A percentile compares a stretch with the other conserved stretches of the same genome.
Conservation (phyloP, 2,797 vertebrate genomes). For the Arctocebus calabarensis region DNA sequence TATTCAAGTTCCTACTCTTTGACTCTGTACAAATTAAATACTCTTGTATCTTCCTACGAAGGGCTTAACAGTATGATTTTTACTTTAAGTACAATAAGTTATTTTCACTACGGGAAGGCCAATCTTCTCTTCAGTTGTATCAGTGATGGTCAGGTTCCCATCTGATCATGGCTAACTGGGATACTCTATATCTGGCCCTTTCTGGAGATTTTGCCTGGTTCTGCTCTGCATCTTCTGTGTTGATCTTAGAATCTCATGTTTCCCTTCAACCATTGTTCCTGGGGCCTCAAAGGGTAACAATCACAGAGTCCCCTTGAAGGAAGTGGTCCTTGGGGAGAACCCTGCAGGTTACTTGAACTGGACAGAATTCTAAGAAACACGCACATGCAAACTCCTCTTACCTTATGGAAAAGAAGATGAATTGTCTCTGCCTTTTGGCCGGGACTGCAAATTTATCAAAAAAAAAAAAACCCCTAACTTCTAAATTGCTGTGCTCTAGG, state of each 20-base stretch:
- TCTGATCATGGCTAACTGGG: neutral
- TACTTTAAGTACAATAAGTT: neutral
- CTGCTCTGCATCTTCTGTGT: neutral
- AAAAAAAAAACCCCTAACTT: slow-evolving; percentile 50
- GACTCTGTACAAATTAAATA: neutral
- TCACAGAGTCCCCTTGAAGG: neutral
- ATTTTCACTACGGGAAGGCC: neutral
- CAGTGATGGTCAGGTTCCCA: neutral
- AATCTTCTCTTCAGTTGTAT: neutral
- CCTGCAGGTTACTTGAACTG: neutral
- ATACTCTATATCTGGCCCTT: neutral
- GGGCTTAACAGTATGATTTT: neutral
- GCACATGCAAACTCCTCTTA: neutral
- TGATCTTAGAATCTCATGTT: neutral
- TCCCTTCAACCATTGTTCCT: neutral
- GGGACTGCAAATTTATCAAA: slow-evolving; percentile 33
- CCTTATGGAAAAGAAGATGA: slow-evolving; percentile 9
- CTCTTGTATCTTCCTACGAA: neutral
- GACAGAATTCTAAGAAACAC: neutral
- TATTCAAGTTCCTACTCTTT: neutral
- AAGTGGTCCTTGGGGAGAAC: neutral
- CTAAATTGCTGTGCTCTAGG: slow-evolving; percentile 22
- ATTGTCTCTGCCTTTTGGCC: slow-evolving; percentile 50
- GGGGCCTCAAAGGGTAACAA: neutral
- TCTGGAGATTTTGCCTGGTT: neutral